Evolutionary conservation across 2,797 vertebrate species (phyloP).

Genomic region (Semaprochilodus insignis): DNA sequence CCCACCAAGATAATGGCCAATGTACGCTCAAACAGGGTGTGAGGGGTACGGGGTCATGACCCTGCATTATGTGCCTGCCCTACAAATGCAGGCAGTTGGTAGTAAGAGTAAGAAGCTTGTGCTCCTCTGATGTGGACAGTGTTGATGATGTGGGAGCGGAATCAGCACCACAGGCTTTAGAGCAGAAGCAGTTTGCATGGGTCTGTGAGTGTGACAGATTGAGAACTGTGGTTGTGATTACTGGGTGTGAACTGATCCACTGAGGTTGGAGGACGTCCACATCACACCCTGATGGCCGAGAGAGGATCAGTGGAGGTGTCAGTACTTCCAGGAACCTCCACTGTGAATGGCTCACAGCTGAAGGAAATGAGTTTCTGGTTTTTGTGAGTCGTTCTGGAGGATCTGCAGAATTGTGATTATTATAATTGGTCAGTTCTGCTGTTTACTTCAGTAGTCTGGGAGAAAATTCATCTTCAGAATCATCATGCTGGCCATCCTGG

Average conservation of each 20-base stretch:
- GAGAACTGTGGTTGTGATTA: conserved; percentile 1
- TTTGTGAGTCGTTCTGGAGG: background rate
- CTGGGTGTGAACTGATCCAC: background rate
- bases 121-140: background rate
- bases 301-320: background rate
- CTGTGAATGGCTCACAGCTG: background rate
- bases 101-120: background rate
- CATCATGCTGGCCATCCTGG: background rate
- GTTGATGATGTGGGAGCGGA: background rate
- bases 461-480: too few species aligned
- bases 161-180: too few species aligned
- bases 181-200: background rate
- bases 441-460: too few species aligned
- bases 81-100: background rate
- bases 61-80: background rate
- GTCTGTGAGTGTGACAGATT: background rate
- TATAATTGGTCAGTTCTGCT: background rate
- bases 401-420: background rate
- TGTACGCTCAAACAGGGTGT: conserved; percentile 98
- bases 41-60: conserved; percentile 79
- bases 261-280: too few species aligned
- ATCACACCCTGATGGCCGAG: background rate
- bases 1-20: too few species aligned
- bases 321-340: background rate
- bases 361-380: background rate